A percentile compares a stretch with the other conserved stretches of the same genome.
Conservation (phyloP, 2,113 vertebrate genomes). For the Heteronetta atricapilla region DNA sequence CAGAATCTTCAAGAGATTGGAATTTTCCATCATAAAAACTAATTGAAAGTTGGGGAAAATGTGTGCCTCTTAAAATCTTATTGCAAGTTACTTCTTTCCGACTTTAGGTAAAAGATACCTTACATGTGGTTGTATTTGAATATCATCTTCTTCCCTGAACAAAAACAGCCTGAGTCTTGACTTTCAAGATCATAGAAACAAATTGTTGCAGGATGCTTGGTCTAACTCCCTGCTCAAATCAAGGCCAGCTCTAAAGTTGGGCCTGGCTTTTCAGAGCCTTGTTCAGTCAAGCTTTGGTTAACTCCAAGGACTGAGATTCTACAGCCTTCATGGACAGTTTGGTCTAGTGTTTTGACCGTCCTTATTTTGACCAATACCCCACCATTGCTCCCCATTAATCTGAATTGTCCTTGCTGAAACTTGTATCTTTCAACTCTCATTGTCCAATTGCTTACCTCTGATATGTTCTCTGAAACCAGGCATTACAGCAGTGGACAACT, state of each 20-base stretch:
- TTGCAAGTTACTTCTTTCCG: not conserved
- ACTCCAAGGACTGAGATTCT: not conserved
- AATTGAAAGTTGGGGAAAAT: not conserved
- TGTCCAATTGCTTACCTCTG: not conserved
- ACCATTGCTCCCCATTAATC: too few relatives aligned
- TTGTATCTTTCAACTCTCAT: not conserved
- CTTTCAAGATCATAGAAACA: not conserved
- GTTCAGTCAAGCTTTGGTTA: not conserved
- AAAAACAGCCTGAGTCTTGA: not conserved
- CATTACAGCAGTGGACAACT: not conserved
- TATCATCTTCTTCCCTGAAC: not conserved
- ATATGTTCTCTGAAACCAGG: not conserved
- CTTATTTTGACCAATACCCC: not conserved
- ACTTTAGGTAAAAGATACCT: not conserved
- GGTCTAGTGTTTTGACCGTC: not conserved
- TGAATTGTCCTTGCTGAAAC: not conserved
- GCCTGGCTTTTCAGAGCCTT: not conserved
- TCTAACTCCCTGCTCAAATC: not conserved
- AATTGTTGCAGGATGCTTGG: not conserved
- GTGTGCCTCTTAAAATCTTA: not conserved
- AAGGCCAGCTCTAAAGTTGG: not conserved
- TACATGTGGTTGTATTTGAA: not conserved
- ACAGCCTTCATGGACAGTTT: accelerated
- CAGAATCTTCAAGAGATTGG: not conserved
- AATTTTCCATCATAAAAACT: not conserved